Conservation (phyloP, 2,797 vertebrate species). For the Miichthys miiuy region DNA sequence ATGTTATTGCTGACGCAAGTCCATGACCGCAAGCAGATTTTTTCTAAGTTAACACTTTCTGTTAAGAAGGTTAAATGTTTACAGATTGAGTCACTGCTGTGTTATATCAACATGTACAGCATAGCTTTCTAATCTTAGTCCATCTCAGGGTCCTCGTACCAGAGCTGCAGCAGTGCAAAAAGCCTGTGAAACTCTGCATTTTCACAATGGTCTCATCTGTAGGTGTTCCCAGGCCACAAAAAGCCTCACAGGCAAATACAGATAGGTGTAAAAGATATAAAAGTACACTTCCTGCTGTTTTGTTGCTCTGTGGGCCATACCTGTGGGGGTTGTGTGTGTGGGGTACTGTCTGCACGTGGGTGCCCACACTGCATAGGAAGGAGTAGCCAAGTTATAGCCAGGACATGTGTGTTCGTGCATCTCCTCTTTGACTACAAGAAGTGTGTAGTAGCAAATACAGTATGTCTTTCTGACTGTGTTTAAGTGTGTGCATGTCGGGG, state of each 20-base stretch:
- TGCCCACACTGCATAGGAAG: conserved; percentile 14
- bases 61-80: conserved; percentile 16
- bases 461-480: conserved; percentile 30
- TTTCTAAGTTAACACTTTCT: background rate
- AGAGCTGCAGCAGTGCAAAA: background rate
- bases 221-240: conserved; percentile 57
- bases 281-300: conserved; percentile 69
- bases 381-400: background rate
- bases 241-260: conserved; percentile 49
- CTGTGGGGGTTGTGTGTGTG: conserved; percentile 48
- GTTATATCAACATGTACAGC: conserved; percentile 10
- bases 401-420: conserved; percentile 32
- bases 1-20: conserved; percentile 7
- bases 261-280: conserved; percentile 62
- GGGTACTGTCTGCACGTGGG: conserved; percentile 44
- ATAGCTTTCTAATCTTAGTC: conserved; percentile 1
- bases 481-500: conserved; percentile 33
- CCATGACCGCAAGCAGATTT: background rate
- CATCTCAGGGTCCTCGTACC: background rate
- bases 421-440: conserved; percentile 28
- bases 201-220: conserved; percentile 29
- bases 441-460: conserved; percentile 3
- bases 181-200: conserved; percentile 24
- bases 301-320: conserved; percentile 62
- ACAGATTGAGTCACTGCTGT: conserved; percentile 20